A percentile compares a stretch with the other conserved stretches of the same genome.
These are phyloP conservation scores for Opisthocomus hoazin DNA, from an alignment of 2,113 vertebrate species.

Conservation along the genomic window DNA sequence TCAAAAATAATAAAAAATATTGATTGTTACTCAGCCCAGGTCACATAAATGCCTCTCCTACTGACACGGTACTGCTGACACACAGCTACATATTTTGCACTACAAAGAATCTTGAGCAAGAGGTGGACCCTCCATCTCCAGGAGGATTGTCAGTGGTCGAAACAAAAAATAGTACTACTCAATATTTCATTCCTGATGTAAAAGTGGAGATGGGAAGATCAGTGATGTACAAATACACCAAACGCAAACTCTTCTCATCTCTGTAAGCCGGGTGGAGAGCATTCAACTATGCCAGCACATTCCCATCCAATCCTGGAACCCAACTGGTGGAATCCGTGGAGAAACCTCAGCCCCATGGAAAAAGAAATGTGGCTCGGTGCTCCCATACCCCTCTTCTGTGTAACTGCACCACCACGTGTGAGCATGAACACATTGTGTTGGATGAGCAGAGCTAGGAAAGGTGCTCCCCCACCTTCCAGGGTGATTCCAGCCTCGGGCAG, in stretches of 20 bases:
- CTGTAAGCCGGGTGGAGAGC: not conserved
- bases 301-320: not conserved
- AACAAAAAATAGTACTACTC: not conserved
- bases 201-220: not conserved
- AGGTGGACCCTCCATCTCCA: not conserved
- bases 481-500: not conserved
- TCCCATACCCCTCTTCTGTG: not conserved
- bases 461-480: not conserved
- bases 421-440: not conserved
- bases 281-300: not conserved
- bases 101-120: not conserved
- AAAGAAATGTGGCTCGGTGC: not conserved
- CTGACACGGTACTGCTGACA: not conserved
- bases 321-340: not conserved
- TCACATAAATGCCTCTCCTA: not conserved
- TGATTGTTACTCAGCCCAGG: not conserved
- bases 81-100: not conserved
- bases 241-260: not conserved
- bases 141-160: not conserved
- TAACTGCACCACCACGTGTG: not conserved
- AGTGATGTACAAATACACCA: not conserved
- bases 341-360: not conserved
- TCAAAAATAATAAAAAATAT: not conserved
- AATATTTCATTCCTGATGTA: not conserved
- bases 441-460: not conserved